Evolutionary conservation across 1,140 invertebrate species (phyloP), one percentile per base, ranked within the genome.

Genomic region (Battus philenor): DNA sequence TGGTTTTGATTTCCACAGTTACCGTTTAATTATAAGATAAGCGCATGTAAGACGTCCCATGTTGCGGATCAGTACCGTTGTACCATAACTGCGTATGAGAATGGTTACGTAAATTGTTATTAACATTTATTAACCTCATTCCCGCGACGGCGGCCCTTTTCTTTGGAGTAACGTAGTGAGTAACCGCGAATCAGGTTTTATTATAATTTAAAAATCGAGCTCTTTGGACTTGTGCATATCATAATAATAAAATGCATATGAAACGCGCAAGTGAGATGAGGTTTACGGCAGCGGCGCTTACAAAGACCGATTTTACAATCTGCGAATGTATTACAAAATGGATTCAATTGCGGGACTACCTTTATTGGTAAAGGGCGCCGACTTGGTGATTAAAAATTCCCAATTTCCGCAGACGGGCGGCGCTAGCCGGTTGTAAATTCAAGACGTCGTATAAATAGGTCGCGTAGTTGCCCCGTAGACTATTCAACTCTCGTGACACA

Each of bases 371-470:
- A 80, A 68, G 60, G 59, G 65, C 66, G 68, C 75, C 75, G 72
- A 65, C 61, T 29, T 32, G 54, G 64, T 63, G 59, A 72, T 78
- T 77, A 75, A 80, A 71, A 71, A 67, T 74, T 63, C 65, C 53
- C 57, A 73, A 77, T 80, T 73, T 77, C 68, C 65, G 63, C 54
- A 65, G 45, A 46, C 39, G 54, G 50, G 58, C 54, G 53, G 32
- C 54, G 56, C 52, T 53, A 27, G 38, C 27, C 47, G 56, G 64
- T 59, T 68, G 69, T 78, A 80, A 79, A 82, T 79, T 79, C 60
- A 57, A 68, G 45, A 51, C 9, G 56, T 47, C 41, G 47, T 76
- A 78, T 82, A 77, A 82, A 83, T 64, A 76, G 77, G 76, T 78
- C 75, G 56, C 47, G 57, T 65, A 72, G 72, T 69, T 74, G 69